Evolutionary conservation across 2,888 invertebrate species (phyloP).

Genomic region (Leptarthrus brevirostris): DNA sequence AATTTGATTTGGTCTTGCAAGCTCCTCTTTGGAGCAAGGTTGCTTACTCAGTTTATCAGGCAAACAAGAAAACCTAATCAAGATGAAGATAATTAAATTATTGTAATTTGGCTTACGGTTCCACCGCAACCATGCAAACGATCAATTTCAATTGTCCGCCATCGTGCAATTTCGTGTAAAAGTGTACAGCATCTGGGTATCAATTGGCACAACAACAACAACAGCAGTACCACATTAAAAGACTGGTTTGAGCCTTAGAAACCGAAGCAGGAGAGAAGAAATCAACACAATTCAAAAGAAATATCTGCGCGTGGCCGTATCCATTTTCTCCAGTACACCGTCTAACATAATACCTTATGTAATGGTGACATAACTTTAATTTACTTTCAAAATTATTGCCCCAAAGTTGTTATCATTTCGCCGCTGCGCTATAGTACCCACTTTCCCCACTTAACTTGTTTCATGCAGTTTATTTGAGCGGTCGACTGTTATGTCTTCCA

Average conservation of each 20-base stretch:
- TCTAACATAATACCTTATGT: conserved; percentile 37
- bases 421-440: conserved; percentile 6
- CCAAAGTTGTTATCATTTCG: conserved; percentile 40
- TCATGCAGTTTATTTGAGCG: neutral
- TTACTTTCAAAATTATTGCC: conserved; percentile 47
- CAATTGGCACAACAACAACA: too few species aligned
- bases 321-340: conserved; percentile 26
- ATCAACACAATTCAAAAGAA: neutral
- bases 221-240: neutral
- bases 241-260: neutral
- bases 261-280: neutral
- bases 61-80: neutral
- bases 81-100: neutral
- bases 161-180: too few species aligned
- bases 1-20: neutral
- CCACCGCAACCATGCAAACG: too few species aligned
- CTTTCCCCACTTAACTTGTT: conserved; percentile 10
- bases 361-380: conserved; percentile 45
- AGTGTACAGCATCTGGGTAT: too few species aligned
- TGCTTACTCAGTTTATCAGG: neutral
- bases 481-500: neutral
- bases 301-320: neutral
- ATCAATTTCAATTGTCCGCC: too few species aligned
- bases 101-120: neutral
- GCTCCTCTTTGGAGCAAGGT: neutral